Base-by-base conservation (phyloP, 2,888 invertebrate genomes). In the Agrilus mali region DNA sequence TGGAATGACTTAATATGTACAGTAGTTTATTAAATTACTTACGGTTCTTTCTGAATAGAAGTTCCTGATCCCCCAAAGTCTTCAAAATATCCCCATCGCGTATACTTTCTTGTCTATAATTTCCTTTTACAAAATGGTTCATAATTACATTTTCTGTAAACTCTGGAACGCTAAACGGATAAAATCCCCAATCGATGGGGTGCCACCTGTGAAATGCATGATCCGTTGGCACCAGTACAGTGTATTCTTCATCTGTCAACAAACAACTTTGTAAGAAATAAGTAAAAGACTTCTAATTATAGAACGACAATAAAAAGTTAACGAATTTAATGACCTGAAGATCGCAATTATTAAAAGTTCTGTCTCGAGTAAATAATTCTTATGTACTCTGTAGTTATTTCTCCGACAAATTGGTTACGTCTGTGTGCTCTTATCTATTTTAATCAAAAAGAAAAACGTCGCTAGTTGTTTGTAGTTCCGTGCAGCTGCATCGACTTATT, bases 181-280 rank as follows among this genome's bases (percentile, higher is more conserved):
- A 78, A 65, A 79, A 79, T 37, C 78, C 79, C 78, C 78, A 78
- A 60, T 78, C 78, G 53, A 78, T 78, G 43, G 79, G 78, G 61
- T 78, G 78, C 77, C 78, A 78, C 48, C 77, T 65, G 57, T 78
- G 78, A 58, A 79, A 78, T 45, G 78, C 78, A 59, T 74, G 73
- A 60, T 78, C 78, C 43, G 75, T 74, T 41, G 79, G 79, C 49
- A 78, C 73, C 48, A 79, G 70, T 12, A 78, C 75, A 31, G 77
- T 78, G 56, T 76, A 79, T 42, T 70, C 67, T 51, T 74, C 71
- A 52, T 69, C 73, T 73, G 59, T 31, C 58, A 58, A 27, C 14
- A 33, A 34, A 22, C 27, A 41, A 36, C 8, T 33, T 40, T 16
- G 20, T 20, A 7, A 20, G 20, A 20, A 20, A 7, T 7, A 20